A percentile compares a stretch with the other conserved stretches of the same genome.
Conservation (phyloP, 2,888 invertebrate genomes). For the Meloe dianella region DNA sequence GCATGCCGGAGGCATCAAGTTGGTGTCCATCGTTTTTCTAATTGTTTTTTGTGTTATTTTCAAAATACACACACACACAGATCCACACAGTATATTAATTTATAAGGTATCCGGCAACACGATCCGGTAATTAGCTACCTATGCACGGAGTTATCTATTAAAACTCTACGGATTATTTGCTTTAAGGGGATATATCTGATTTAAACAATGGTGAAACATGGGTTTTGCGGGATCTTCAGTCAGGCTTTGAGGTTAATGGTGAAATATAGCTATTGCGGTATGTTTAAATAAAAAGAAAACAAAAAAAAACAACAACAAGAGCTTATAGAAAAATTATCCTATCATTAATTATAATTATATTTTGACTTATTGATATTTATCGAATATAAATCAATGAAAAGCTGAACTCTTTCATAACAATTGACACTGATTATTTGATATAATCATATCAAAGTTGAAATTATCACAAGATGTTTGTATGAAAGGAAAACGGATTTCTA, state of each 20-base stretch:
- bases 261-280: constrained; percentile 31
- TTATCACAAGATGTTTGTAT: constrained; percentile 1
- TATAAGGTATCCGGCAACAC: constrained; percentile 41
- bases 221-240: constrained; percentile 33
- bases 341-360: constrained; percentile 17
- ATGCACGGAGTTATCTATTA: constrained; percentile 37
- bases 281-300: constrained; percentile 16
- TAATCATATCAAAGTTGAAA: constrained; percentile 19
- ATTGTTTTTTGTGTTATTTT: constrained; percentile 15
- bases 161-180: constrained; percentile 39
- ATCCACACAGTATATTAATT: constrained; percentile 33
- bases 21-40: constrained; percentile 8
- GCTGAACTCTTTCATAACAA: constrained; percentile 16
- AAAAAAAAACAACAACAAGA: background rate
- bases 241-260: constrained; percentile 33
- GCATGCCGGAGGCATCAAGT: constrained; percentile 33
- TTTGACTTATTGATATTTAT: constrained; percentile 23
- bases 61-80: background rate
- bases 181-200: constrained; percentile 39
- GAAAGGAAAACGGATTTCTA: constrained; percentile 14
- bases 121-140: constrained; percentile 44
- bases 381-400: constrained; percentile 16
- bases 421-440: constrained; percentile 21
- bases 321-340: background rate
- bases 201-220: constrained; percentile 38